Conservation (phyloP, 30 jellyfish, hydroid and myxozoan species). For the Hydractinia symbiolongicarpus region DNA sequence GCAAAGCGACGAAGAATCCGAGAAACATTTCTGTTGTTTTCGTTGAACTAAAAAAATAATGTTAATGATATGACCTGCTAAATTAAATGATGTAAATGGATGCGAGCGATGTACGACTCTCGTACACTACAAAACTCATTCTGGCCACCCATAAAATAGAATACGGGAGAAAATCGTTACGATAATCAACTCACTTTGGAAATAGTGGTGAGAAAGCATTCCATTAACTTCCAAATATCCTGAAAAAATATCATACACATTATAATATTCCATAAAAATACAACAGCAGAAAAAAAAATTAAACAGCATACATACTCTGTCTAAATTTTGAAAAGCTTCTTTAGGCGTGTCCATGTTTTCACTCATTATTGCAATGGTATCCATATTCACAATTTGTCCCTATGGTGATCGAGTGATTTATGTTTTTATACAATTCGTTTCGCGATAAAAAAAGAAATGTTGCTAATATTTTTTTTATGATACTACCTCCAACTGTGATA, state of each 20-base stretch:
- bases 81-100: background rate
- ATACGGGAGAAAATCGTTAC: no score
- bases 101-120: background rate
- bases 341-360: background rate
- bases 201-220: constrained; percentile 21
- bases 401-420: background rate
- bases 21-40: background rate
- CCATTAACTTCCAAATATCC: constrained; percentile 27
- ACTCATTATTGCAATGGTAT: background rate
- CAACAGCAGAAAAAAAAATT: no score
- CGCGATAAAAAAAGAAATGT: background rate
- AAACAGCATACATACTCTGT: background rate
- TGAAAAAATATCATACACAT: background rate
- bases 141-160: no score
- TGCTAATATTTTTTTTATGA: no score
- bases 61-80: no score
- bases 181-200: constrained; percentile 8
- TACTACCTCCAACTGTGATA: constrained; percentile 57
- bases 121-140: background rate
- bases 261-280: no score
- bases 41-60: background rate
- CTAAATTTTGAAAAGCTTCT: background rate
- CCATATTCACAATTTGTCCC: constrained; percentile 1
- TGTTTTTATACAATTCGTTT: no score
- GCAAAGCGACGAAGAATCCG: constrained; percentile 32